phyloP scores from a whole-genome alignment of 2,888 invertebrate genomes.

The Masnerella sp. region DNA sequence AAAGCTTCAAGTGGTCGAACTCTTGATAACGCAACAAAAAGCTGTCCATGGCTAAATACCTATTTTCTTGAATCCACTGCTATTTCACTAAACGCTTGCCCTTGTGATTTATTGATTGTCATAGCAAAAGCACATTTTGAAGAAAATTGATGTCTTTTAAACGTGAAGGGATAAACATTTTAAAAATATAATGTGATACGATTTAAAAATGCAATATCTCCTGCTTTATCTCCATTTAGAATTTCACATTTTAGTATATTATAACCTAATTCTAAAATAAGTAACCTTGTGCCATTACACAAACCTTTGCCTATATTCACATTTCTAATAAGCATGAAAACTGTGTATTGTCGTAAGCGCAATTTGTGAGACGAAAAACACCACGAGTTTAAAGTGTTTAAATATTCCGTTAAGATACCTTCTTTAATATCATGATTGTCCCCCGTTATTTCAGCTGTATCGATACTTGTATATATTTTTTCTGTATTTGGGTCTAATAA shows the following conservation, averaged over 20 bases:
- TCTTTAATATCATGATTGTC: no score
- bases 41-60: background rate
- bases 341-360: no score
- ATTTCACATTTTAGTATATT: background rate
- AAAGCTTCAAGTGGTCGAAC: background rate
- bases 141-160: background rate
- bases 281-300: background rate
- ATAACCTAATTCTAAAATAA: background rate
- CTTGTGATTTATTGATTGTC: conserved; percentile 2
- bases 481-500: no score
- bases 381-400: no score
- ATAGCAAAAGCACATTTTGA: background rate
- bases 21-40: background rate
- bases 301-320: no score
- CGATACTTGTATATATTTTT: no score
- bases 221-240: background rate
- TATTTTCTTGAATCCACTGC: background rate
- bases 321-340: no score
- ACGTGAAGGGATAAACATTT: background rate
- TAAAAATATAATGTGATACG: background rate
- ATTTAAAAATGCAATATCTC: background rate
- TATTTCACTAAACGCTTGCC: background rate
- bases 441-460: no score
- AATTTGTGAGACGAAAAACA: no score
- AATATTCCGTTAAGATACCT: no score